Evolutionary conservation across 2,113 vertebrate species (phyloP).

Genomic region (Ondatra zibethicus): DNA sequence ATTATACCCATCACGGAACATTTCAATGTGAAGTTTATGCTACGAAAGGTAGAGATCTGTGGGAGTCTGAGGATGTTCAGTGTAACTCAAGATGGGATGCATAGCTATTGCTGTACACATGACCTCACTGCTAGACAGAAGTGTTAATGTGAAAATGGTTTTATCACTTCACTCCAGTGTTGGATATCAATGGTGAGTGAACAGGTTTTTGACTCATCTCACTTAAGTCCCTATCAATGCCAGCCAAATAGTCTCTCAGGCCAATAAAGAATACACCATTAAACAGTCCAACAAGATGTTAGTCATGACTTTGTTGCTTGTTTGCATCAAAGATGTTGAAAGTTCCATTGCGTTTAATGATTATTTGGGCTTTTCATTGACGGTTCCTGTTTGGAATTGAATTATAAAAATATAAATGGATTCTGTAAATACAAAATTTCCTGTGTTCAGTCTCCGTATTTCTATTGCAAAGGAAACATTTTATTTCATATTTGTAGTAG

Average conservation of each 20-base stretch:
- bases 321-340: neutral
- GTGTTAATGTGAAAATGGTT: constrained; percentile 67
- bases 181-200: constrained; percentile 47
- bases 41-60: neutral
- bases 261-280: neutral
- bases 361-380: constrained; percentile 30
- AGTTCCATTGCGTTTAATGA: neutral
- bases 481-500: neutral
- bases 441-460: neutral
- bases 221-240: neutral
- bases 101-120: neutral
- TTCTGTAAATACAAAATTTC: constrained; percentile 8
- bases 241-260: neutral
- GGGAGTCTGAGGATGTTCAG: neutral
- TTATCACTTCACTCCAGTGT: constrained; percentile 46
- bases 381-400: neutral
- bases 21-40: neutral
- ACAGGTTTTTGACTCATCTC: constrained; percentile 15
- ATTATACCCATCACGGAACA: neutral
- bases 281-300: neutral
- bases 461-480: constrained; percentile 31
- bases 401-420: neutral
- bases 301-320: neutral
- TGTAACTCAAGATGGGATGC: neutral
- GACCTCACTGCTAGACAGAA: constrained; percentile 43